Evolutionary conservation across 2,113 vertebrate genomes (phyloP), one percentile per base, ranked within the genome.

Genomic region (Leptocoma aspasia): DNA sequence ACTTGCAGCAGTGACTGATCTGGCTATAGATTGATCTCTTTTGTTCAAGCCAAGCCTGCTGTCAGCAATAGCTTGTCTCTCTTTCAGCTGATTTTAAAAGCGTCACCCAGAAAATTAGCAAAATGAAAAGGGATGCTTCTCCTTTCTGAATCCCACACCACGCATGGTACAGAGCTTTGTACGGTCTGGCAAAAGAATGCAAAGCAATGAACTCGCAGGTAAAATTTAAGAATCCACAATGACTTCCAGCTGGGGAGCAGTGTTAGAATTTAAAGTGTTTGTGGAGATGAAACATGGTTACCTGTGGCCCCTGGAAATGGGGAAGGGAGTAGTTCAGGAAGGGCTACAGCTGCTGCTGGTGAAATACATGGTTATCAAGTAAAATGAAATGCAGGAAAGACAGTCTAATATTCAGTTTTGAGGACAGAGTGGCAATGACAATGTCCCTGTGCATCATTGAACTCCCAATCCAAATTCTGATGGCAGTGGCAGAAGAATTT

Each of bases 81-180:
- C 84, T 92, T 79, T 82, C 84, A 33, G 52, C 31, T 89, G 49
- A 68, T 87, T 95, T 90, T 63, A 77, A 94, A 94, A 92, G 18
- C 33, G 17, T 87, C 54, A 73, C 37, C 65, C 45, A 92, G 44
- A 82, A 94, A 91, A 95, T 82, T 57, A 90, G 30, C 77, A 81
- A 79, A 82, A 87, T 44, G 33, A 79, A 91, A 77, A 57, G 47
- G 47, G 28, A 49, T 26, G 23, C 11, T 84, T 83, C 33, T 59
- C 22, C 66, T 56, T 86, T 68, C 35, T 50, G 35, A 68, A 82
- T 81, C 15, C 35, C 49, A 71, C 23, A 59, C 7, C 11, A 69
- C 16, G 23, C 13, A 70, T 6, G 39, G n/a, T 24, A 49, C 10
- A 68, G 49, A 69, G 65, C 18, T 75, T 47, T 17, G 5, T 1